Base-by-base conservation (phyloP, 1,140 invertebrate species). In the Drosophila mayri region DNA sequence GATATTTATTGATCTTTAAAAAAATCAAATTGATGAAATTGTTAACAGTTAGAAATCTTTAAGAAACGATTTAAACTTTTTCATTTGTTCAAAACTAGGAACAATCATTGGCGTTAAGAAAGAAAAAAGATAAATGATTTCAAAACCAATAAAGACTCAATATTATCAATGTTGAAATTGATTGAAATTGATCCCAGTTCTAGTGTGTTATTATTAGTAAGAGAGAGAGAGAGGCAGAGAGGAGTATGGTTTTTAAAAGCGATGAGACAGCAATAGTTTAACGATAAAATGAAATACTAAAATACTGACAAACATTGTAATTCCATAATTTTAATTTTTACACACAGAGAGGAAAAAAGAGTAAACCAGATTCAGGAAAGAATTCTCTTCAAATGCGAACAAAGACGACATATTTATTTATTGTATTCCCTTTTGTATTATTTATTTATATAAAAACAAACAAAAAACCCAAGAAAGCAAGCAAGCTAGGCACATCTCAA, bases 131-230 rank as follows among this genome's bases (percentile, higher is more conserved):
- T 20, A 20, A 44, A 44, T 44, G 4, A 22, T 44, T 22, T 22
- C 2, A 12, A 22, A 46, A 22, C 12, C 44, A 14, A 25, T 46
- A n/a, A n/a, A n/a, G n/a, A n/a, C n/a, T n/a, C n/a, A n/a, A 46
- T 46, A 25, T 3, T 46, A 46, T 9, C 20, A 3, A 14, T 22
- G 10, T 18, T 43, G 44, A 46, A 46, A 46, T 46, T 12, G 44
- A 46, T 46, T n/a, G n/a, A n/a, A n/a, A n/a, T 25, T 46, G 22
- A 1, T 46, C 3, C 14, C 44, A 25, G 8, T 12, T 46, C 44
- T 46, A 46, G 85, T 90, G 84, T 90, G 85, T 88, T 88, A 88
- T 77, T 72, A 46, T 79, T 90, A 88, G 81, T 79, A 70, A 78
- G 65, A 80, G 60, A 68, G n/a, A n/a, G n/a, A n/a, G 84, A 67